Conservation (phyloP, 2,113 vertebrate species). For the Neomonachus schauinslandi region DNA sequence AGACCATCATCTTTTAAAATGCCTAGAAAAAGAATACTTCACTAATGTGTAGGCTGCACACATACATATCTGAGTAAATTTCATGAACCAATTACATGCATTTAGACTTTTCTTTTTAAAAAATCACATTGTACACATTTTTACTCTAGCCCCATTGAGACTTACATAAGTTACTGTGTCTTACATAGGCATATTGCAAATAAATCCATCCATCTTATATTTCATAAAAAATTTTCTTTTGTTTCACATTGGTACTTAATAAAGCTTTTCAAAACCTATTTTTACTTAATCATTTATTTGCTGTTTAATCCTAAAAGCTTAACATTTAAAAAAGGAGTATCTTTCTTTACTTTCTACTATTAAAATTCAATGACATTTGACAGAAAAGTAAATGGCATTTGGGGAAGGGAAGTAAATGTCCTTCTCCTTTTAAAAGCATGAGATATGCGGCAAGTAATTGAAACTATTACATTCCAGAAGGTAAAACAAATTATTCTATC, state of each 20-base stretch:
- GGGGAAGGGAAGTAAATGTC: not conserved
- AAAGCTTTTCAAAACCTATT: not conserved
- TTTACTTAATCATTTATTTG: not conserved
- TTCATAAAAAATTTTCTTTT: not conserved
- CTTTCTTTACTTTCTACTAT: not conserved
- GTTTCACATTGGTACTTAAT: not conserved
- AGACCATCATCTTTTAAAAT: not conserved
- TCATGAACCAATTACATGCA: not conserved
- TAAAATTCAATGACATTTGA: not conserved
- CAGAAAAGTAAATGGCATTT: not conserved
- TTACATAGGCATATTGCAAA: not conserved
- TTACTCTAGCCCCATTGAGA: not conserved
- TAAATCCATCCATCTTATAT: not conserved
- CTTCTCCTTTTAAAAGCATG: slow-evolving; percentile 12
- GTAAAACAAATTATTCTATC: not conserved
- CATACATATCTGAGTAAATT: not conserved
- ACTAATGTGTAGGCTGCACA: not conserved
- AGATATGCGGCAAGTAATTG: not conserved
- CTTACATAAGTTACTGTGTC: not conserved
- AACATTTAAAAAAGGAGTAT: not conserved
- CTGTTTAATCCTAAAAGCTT: not conserved
- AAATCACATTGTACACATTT: not conserved
- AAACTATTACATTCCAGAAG: not conserved
- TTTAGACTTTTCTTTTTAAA: not conserved
- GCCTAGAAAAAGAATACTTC: not conserved